Base-by-base conservation (phyloP, 2,113 vertebrate species). In the Haplochromis burtoni region DNA sequence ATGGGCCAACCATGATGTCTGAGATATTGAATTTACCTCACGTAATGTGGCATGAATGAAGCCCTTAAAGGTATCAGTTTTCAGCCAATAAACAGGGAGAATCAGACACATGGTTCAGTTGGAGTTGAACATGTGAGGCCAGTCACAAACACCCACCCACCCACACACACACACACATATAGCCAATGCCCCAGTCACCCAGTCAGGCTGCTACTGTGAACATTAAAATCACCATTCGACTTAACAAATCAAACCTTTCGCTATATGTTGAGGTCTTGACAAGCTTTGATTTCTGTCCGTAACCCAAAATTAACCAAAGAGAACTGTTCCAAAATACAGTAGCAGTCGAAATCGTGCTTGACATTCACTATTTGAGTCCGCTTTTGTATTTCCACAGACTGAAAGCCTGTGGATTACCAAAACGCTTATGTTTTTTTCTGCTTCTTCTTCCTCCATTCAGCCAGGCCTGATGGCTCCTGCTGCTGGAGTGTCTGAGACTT, bases 41-140 rank as follows among this genome's bases (percentile, higher is more conserved):
- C 21, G 53, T 92, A 90, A 89, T 90, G 89, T 90, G 87, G 94
- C 95, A 95, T 94, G 94, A 95, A 96, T 95, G 93, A 95, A 95
- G 71, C 81, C 91, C 91, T 93, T 95, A 87, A 95, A 94, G 86
- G 90, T 93, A 92, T 96, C 95, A 13, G 89, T 66, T 94, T 94
- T 86, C 90, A 95, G 91, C 94, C 95, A 94, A 95, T 96, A 95
- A 95, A 96, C 93, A 89, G 73, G 73, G 59, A 42, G 89, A 88
- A 93, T 93, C 84, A 87, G 91, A 85, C 87, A 45, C 86, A 79
- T 45, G 92, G 92, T 94, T 95, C 95, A 95, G 85, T 63, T 10
- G 86, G 89, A 96, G 95, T 94, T 94, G 92, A 96, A 93, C 91
- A 94, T 93, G 90, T 94, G 92, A 93, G 90, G 80, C 86, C 84